Conservation (phyloP, 2,113 vertebrate species). For the Toxotes chatareus region DNA sequence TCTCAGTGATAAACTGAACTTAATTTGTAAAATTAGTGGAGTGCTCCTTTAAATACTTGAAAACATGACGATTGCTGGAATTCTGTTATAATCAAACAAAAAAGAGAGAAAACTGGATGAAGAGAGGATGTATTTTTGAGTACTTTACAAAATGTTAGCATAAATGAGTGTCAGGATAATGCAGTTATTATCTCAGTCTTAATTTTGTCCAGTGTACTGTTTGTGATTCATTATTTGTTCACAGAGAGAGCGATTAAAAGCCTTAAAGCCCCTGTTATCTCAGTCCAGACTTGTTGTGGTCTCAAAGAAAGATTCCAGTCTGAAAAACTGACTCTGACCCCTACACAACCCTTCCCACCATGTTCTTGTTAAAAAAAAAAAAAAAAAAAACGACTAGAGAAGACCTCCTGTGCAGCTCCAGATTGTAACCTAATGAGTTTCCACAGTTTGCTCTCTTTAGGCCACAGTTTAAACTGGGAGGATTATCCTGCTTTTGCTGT, state of each 20-base stretch:
- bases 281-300: conserved; percentile 19
- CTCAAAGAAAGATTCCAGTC: conserved; percentile 26
- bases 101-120: too few relatives aligned
- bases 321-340: conserved; percentile 19
- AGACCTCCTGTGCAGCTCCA: conserved; percentile 9
- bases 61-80: too few relatives aligned
- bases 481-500: conserved; percentile 19
- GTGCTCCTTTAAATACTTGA: background rate
- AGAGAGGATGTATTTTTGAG: too few relatives aligned
- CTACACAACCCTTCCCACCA: conserved; percentile 5
- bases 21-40: background rate
- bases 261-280: conserved; percentile 38
- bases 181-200: too few relatives aligned
- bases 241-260: background rate
- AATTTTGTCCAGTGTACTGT: too few relatives aligned
- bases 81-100: too few relatives aligned
- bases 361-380: background rate
- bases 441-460: conserved; percentile 7
- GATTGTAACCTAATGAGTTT: conserved; percentile 9
- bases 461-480: conserved; percentile 3
- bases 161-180: too few relatives aligned
- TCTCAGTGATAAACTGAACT: background rate
- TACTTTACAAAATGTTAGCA: too few relatives aligned
- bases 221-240: too few relatives aligned
- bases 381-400: background rate